phyloP scores from a whole-genome alignment of 1,140 invertebrate genomes.

The Phthorimaea operculella region DNA sequence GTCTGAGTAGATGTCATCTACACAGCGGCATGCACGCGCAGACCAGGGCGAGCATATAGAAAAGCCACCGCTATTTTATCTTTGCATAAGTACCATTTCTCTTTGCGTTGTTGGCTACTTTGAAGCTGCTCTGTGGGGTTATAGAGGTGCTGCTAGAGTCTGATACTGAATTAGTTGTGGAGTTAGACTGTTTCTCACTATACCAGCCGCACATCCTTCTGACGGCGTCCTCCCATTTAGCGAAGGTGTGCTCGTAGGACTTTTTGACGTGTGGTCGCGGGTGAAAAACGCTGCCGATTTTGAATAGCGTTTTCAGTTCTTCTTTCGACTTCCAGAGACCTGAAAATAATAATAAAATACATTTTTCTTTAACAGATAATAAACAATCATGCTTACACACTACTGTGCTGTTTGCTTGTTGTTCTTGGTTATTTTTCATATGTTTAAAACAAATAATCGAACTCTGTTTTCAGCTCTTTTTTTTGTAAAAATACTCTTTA shows the following conservation, averaged over 20 bases:
- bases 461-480: too few relatives aligned
- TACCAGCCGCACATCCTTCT: constrained; percentile 78
- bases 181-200: constrained; percentile 19
- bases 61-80: constrained; percentile 49
- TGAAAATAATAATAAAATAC: constrained; percentile 40
- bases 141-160: constrained; percentile 27
- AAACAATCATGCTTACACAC: neutral
- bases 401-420: neutral
- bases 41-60: constrained; percentile 27
- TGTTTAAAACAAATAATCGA: too few relatives aligned
- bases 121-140: constrained; percentile 35
- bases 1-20: constrained; percentile 40
- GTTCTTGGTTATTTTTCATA: too few relatives aligned
- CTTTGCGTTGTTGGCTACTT: constrained; percentile 21
- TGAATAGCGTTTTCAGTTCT: constrained; percentile 71
- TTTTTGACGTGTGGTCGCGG: constrained; percentile 65
- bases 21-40: constrained; percentile 31
- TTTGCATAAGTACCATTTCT: constrained; percentile 25
- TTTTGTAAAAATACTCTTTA: too few relatives aligned
- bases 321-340: constrained; percentile 79
- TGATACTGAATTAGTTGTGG: constrained; percentile 13
- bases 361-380: neutral
- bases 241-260: constrained; percentile 59
- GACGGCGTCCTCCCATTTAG: constrained; percentile 76
- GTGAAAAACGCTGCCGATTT: constrained; percentile 72